Percentiles rank a stretch among this genome's conserved stretches.
Conservation (phyloP, 2,113 vertebrate species). For the Nycticebus coucang region DNA sequence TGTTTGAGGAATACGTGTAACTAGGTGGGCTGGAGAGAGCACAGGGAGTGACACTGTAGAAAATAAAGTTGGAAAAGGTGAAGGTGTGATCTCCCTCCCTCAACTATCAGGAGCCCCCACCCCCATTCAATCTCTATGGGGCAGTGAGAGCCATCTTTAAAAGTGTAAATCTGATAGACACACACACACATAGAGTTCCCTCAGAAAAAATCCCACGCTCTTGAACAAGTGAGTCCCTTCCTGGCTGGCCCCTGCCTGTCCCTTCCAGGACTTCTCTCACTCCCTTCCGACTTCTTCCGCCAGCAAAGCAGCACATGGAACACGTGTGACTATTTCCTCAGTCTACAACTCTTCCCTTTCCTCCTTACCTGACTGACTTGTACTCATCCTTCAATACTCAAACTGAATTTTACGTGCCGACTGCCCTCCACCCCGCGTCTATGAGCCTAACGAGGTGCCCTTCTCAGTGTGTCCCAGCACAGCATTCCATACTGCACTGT, state of each 20-base stretch:
- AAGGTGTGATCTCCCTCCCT: not conserved
- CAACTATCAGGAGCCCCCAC: not conserved
- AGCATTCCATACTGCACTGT: constrained; percentile 62
- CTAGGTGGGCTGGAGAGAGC: not conserved
- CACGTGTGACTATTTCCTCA: not conserved
- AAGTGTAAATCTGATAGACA: not conserved
- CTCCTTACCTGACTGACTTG: constrained; percentile 43
- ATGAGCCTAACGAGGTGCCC: constrained; percentile 45
- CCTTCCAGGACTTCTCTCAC: not conserved
- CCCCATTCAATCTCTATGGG: not conserved
- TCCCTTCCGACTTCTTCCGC: not conserved
- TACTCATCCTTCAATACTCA: constrained; percentile 15
- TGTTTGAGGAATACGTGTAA: not conserved
- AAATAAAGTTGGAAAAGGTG: not conserved
- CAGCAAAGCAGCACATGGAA: constrained; percentile 44
- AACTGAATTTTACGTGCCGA: not conserved
- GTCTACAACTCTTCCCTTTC: not conserved
- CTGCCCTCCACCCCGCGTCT: not conserved
- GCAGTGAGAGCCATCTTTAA: not conserved
- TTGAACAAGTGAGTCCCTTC: not conserved
- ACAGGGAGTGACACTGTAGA: not conserved
- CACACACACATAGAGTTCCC: not conserved
- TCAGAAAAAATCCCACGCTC: constrained; percentile 57
- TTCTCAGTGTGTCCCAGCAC: constrained; percentile 45
- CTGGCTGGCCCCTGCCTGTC: not conserved